Conservation (phyloP, 92 coral and sea anemone species). For the Pocillopora grandis region DNA sequence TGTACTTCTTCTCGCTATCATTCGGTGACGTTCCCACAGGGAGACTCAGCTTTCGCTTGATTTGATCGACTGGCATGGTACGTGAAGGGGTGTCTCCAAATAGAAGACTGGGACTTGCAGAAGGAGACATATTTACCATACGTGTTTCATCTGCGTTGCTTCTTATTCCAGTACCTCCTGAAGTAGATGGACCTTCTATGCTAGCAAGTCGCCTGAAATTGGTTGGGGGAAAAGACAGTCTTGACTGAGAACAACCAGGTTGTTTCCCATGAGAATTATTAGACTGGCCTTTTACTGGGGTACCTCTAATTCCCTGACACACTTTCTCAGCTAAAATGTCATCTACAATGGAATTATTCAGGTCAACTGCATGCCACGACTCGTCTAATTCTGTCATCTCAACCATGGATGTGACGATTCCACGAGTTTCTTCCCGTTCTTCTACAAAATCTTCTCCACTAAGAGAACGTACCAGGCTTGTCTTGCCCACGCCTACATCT, state of each 20-base stretch:
- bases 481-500: conserved; percentile 73
- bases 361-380: conserved; percentile 62
- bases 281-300: background rate
- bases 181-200: background rate
- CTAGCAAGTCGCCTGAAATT: conserved; percentile 1
- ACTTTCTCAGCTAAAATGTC: conserved; percentile 59
- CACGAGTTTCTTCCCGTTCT: conserved; percentile 61
- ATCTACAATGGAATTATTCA: conserved; percentile 47
- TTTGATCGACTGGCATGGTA: conserved; percentile 44
- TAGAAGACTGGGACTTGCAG: background rate
- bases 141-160: background rate
- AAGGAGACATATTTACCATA: background rate
- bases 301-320: conserved; percentile 34
- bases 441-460: conserved; percentile 55
- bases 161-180: background rate
- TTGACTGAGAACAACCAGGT: background rate
- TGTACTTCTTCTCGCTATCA: conserved; percentile 5
- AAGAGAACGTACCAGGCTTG: conserved; percentile 69
- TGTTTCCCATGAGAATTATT: background rate
- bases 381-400: conserved; percentile 63
- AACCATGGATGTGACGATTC: conserved; percentile 66
- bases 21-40: background rate
- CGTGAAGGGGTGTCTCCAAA: conserved; percentile 23
- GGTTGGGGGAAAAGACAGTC: background rate
- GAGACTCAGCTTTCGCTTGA: conserved; percentile 29